A percentile compares a stretch with the other conserved stretches of the same genome.
phyloP scores from a whole-genome alignment of 2,888 invertebrate species.

The Criorhina ranunculi region DNA sequence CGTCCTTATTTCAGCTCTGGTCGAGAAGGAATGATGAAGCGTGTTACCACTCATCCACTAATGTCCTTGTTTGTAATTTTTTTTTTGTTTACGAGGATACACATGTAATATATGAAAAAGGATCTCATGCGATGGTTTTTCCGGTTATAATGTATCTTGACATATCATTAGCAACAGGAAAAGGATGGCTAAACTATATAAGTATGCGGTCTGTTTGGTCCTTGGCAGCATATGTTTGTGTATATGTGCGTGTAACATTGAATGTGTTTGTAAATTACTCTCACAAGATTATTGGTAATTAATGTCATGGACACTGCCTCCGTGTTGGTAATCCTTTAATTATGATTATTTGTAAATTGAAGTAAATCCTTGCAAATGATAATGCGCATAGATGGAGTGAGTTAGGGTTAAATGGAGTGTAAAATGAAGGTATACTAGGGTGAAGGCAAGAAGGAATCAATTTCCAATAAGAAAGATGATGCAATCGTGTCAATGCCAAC shows the following conservation, averaged over 20 bases:
- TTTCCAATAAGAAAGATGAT: too few species aligned
- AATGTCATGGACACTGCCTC: constrained; percentile 45
- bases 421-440: neutral
- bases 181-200: neutral
- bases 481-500: too few species aligned
- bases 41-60: constrained; percentile 47
- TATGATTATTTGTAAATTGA: constrained; percentile 68
- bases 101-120: neutral
- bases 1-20: neutral
- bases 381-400: constrained; percentile 5
- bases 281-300: constrained; percentile 56
- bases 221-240: neutral
- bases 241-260: neutral
- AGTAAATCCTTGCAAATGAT: constrained; percentile 58
- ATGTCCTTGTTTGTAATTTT: constrained; percentile 21
- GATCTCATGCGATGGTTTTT: constrained; percentile 1
- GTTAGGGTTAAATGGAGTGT: neutral
- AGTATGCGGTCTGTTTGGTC: neutral
- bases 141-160: constrained; percentile 33
- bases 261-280: constrained; percentile 29
- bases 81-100: neutral
- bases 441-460: too few species aligned
- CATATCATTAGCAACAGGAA: constrained; percentile 31
- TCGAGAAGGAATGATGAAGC: constrained; percentile 44
- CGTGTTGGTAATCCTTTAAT: constrained; percentile 64